Conservation (phyloP, 53 echinoderm and acorn worm species). For the Holothuria scabra region DNA sequence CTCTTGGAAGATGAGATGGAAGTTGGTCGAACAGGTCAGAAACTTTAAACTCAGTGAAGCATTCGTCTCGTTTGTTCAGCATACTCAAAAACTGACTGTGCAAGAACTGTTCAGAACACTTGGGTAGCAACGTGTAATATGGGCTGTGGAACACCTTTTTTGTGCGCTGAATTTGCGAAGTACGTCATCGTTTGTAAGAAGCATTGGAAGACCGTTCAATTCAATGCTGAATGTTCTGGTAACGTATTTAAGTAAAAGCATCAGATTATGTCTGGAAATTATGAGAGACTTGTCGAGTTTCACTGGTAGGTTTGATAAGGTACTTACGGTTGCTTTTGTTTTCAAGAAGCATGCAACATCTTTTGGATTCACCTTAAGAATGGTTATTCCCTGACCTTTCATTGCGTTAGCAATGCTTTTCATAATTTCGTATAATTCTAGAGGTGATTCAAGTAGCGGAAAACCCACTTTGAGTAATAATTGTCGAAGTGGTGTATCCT, state of each 20-base stretch:
- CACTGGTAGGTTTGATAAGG: not conserved
- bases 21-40: not conserved
- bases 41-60: not conserved
- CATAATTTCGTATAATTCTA: not conserved
- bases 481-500: not conserved
- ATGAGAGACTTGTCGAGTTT: too few relatives aligned
- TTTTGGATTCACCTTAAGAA: constrained; percentile 5
- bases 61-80: not conserved
- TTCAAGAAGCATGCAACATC: not conserved
- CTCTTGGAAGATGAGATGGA: not conserved
- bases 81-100: too few relatives aligned
- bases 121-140: too few relatives aligned
- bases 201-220: too few relatives aligned
- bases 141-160: too few relatives aligned
- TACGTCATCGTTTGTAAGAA: too few relatives aligned
- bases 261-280: too few relatives aligned
- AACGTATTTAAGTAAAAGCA: too few relatives aligned
- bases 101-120: not conserved
- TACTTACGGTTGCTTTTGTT: not conserved
- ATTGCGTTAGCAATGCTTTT: not conserved
- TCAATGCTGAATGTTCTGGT: too few relatives aligned
- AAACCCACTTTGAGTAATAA: constrained; percentile 24
- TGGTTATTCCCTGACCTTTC: too few relatives aligned
- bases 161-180: too few relatives aligned
- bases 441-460: constrained; percentile 2